Evolutionary conservation across 2,113 vertebrate species (phyloP).

Genomic region (Pao palembangensis): DNA sequence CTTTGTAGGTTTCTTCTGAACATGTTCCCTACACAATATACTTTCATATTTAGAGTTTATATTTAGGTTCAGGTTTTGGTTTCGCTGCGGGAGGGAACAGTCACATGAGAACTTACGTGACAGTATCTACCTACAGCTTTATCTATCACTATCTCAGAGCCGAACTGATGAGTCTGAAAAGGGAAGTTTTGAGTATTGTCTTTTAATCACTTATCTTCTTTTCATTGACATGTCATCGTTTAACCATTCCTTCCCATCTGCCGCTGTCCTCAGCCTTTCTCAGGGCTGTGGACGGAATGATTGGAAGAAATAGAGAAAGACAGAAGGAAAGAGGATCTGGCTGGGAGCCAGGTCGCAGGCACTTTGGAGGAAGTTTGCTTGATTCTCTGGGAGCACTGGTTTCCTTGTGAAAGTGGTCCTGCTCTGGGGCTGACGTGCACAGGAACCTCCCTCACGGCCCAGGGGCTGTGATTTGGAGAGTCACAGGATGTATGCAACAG

Average conservation of each 20-base stretch:
- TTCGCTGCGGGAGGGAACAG: neutral
- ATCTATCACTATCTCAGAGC: conserved; percentile 33
- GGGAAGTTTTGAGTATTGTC: conserved; percentile 21
- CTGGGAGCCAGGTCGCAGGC: conserved; percentile 44
- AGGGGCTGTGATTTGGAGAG: conserved; percentile 46
- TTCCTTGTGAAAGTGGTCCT: conserved; percentile 71
- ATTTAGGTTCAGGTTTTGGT: neutral
- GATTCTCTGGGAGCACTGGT: conserved; percentile 54
- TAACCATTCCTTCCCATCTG: conserved; percentile 18
- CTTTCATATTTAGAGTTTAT: neutral
- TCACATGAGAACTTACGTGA: conserved; percentile 22
- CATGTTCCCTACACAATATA: too few relatives aligned
- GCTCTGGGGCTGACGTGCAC: conserved; percentile 54
- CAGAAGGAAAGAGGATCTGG: conserved; percentile 35
- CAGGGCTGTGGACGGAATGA: neutral
- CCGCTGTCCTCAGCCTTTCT: neutral
- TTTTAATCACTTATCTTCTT: conserved; percentile 38
- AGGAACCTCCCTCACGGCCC: conserved; percentile 56
- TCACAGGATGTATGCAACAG: conserved; percentile 77
- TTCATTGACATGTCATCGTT: neutral
- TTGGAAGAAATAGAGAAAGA: neutral
- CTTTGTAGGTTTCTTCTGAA: too few relatives aligned
- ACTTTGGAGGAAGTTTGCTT: conserved; percentile 64
- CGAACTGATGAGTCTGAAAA: conserved; percentile 30
- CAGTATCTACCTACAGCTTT: conserved; percentile 19